phyloP scores from a whole-genome alignment of 1,140 invertebrate genomes.

The Bombus ignitus region DNA sequence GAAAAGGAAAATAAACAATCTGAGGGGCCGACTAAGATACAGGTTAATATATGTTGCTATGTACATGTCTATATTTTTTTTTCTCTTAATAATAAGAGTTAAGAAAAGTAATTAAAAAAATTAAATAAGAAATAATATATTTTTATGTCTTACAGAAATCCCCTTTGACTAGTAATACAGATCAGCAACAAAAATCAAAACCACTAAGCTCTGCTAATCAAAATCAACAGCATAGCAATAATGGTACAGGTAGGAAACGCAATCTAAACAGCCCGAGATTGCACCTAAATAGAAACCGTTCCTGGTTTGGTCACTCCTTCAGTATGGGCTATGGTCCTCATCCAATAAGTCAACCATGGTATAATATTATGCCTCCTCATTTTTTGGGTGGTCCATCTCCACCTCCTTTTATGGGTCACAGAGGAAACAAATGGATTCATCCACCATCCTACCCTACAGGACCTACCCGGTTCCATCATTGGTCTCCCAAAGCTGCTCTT shows the following conservation, averaged over 20 bases:
- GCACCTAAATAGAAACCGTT: conserved; percentile 76
- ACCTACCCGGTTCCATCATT: conserved; percentile 78
- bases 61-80: background rate
- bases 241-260: conserved; percentile 74
- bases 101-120: background rate
- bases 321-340: conserved; percentile 76
- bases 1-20: conserved; percentile 68
- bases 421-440: conserved; percentile 77
- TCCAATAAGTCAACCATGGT: conserved; percentile 78
- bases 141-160: conserved; percentile 69
- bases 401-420: conserved; percentile 74
- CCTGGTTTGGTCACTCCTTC: conserved; percentile 78
- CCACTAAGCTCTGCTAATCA: conserved; percentile 74
- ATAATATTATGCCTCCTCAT: conserved; percentile 78
- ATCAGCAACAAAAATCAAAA: conserved; percentile 72
- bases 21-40: conserved; percentile 63
- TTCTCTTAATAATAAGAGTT: background rate
- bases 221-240: conserved; percentile 74
- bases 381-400: conserved; percentile 77
- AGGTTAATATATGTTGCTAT: conserved; percentile 36
- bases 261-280: conserved; percentile 77
- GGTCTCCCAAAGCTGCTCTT: conserved; percentile 79
- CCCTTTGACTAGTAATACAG: conserved; percentile 59
- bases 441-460: conserved; percentile 75
- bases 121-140: background rate